Percentiles rank a stretch among this genome's conserved stretches.
These are phyloP conservation scores for Coilia nasus DNA, from an alignment of 2,797 vertebrate genomes.

Conservation along the genomic window DNA sequence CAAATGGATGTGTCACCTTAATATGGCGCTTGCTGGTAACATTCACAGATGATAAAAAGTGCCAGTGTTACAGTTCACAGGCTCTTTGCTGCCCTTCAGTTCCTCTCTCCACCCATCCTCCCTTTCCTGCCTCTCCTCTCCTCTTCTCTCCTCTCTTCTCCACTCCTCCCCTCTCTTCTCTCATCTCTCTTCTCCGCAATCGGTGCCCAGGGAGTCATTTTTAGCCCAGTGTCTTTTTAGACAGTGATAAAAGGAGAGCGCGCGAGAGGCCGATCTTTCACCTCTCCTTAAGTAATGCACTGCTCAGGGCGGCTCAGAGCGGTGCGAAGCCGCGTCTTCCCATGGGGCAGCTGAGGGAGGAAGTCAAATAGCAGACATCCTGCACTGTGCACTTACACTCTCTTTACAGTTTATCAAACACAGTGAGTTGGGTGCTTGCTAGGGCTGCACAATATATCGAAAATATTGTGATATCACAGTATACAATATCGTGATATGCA, in stretches of 20 bases:
- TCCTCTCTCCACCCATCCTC: slow-evolving; percentile 38
- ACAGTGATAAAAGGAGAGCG: slow-evolving; percentile 64
- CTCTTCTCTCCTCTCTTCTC: too few relatives aligned
- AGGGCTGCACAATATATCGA: too few relatives aligned
- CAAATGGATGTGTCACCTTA: not conserved
- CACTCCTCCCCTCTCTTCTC: slow-evolving; percentile 45
- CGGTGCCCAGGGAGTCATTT: not conserved
- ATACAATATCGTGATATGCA: too few relatives aligned
- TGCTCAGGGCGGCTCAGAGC: slow-evolving; percentile 49
- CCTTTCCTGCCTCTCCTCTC: not conserved
- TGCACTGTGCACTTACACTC: not conserved
- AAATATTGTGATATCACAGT: too few relatives aligned
- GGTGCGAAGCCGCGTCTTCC: slow-evolving; percentile 17
- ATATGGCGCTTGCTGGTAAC: not conserved
- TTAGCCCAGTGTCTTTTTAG: slow-evolving; percentile 47
- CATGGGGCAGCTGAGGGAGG: not conserved
- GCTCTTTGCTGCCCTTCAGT: not conserved
- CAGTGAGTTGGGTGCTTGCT: not conserved
- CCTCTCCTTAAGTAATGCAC: slow-evolving; percentile 57
- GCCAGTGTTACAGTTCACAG: not conserved
- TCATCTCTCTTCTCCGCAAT: not conserved
- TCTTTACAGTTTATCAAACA: not conserved
- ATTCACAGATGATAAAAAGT: not conserved
- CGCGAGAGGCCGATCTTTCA: slow-evolving; percentile 53
- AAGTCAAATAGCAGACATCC: not conserved